Percentiles rank a stretch among this genome's conserved stretches.
Evolutionary conservation across 2,113 vertebrate species (phyloP).

Genomic region (Rhea pennata): DNA sequence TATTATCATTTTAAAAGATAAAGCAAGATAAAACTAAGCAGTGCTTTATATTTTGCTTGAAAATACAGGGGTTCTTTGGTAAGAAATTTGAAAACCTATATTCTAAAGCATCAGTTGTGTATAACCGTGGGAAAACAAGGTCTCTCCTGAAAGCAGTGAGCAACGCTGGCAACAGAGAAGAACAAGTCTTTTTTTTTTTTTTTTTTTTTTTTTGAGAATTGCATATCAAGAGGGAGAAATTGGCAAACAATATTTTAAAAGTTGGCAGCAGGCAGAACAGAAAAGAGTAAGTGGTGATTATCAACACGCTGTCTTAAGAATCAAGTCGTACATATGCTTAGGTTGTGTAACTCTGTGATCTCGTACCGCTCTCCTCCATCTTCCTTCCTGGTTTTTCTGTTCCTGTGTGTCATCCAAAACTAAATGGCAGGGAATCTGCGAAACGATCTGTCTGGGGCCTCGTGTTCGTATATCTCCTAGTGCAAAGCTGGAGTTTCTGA

Average conservation of each 20-base stretch:
- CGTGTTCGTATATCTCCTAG: background rate
- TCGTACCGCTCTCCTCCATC: background rate
- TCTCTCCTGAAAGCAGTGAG: background rate
- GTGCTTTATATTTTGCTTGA: background rate
- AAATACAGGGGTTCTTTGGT: background rate
- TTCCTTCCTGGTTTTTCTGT: background rate
- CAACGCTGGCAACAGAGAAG: background rate
- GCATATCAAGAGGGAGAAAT: background rate
- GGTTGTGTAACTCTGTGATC: constrained; percentile 8
- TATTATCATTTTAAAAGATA: background rate
- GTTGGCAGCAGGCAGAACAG: background rate
- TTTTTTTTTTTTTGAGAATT: background rate
- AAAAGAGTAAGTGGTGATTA: constrained; percentile 13
- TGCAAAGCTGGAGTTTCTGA: background rate
- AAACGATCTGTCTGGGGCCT: background rate
- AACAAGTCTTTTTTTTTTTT: background rate
- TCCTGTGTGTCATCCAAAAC: background rate
- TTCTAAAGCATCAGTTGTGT: background rate
- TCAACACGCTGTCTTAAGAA: constrained; percentile 27
- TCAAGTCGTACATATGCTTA: constrained; percentile 15
- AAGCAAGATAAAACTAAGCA: background rate
- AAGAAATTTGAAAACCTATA: background rate
- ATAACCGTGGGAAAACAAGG: background rate
- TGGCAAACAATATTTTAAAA: background rate
- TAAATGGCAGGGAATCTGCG: constrained; percentile 34